Base-by-base conservation (phyloP, 2,888 invertebrate species). In the Malthinus seriepunctatus region DNA sequence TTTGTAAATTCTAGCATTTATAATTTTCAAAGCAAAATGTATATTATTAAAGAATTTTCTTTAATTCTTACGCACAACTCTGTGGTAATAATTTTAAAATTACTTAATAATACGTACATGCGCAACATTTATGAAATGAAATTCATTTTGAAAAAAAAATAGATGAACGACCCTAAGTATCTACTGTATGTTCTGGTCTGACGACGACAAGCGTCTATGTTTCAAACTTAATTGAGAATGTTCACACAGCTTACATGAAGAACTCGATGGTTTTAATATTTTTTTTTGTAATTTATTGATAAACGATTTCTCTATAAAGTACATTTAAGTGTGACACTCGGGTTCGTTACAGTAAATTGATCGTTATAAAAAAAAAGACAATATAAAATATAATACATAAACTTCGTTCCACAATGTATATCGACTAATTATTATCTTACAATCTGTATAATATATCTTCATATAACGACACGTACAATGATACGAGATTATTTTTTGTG, bases 161-260 rank as follows among this genome's bases (percentile, higher is more conserved):
- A 44, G 33, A 52, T 37, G 49, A 37, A 49, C 46, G 52, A 52
- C 52, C 52, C 23, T 23, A 35, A 52, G 45, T 35, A 52, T 44
- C 46, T 42, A 46, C 46, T 62, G 63, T 59, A 53, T 61, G 66
- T 66, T 66, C 60, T 63, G 66, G 63, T 66, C 60, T 61, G 66
- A 45, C 64, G 61, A 53, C 51, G 63, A 63, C 62, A 56, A 58
- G 64, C 64, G 66, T 63, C 62, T 51, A 49, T 23, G 57, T 59
- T 58, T 63, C 53, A 45, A 49, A 48, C 56, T 66, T 66, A 64
- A 66, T 66, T 64, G 62, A 63, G 58, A 62, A 59, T 59, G 63
- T 63, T 63, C 66, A 60, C 64, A 64, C 62, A 66, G 51, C 39
- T 42, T 51, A 50, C 56, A 45, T 44, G 38, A 50, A 50, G 38